Conservation (phyloP, 2,888 invertebrate species). For the Cantharis rufa region DNA sequence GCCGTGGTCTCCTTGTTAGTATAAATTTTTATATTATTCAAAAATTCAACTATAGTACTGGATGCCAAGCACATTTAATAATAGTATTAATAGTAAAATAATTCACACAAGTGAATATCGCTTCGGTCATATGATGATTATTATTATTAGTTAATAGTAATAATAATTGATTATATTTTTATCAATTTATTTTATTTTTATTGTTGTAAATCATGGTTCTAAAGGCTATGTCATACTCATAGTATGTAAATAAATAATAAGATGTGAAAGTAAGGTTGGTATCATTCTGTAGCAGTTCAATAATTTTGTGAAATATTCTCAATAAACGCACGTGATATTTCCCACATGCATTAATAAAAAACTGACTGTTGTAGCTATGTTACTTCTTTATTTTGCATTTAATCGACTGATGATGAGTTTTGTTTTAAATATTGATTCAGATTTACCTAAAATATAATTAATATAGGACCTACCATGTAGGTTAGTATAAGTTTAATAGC, state of each 20-base stretch:
- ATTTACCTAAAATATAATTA: background rate
- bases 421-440: background rate
- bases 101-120: no score
- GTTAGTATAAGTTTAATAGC: no score
- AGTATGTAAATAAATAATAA: background rate
- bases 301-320: slow-evolving; percentile 7
- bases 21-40: no score
- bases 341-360: slow-evolving; percentile 1
- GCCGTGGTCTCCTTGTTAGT: no score
- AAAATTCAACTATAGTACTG: no score
- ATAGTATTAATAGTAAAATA: no score
- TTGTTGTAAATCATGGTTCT: background rate
- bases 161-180: background rate
- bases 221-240: background rate
- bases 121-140: no score
- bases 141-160: background rate
- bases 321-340: background rate
- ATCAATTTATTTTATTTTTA: background rate
- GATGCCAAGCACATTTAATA: no score
- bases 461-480: no score
- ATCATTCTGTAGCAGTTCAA: background rate
- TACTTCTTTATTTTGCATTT: background rate
- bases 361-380: background rate
- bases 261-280: background rate
- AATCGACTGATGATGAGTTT: background rate